Evolutionary conservation across 2,888 invertebrate genomes (phyloP), one percentile per base, ranked within the genome.

Genomic region (Flexamia atlantica): DNA sequence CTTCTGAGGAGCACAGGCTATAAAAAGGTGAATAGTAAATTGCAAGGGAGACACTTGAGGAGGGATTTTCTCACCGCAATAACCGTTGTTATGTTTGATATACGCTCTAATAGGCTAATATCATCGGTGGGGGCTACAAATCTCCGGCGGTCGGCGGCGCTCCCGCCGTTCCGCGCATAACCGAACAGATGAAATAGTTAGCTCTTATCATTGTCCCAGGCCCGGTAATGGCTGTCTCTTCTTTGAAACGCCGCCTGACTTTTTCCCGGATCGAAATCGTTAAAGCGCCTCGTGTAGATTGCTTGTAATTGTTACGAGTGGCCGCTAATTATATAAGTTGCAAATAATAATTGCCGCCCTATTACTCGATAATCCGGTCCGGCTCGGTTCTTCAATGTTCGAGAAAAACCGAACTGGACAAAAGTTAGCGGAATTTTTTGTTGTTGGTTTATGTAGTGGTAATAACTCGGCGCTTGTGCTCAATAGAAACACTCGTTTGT

Each of bases 191-290:
- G 57, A 57, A 79, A 79, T 79, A 79, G 57, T 79, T 57, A 53
- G 14, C 57, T 42, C 42, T 76, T 76, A 76, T 76, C 76, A 50
- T 76, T 76, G 50, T 76, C 57, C 20, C 42, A 5, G 76, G 7
- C 32, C 20, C 25, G 12, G 28, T 70, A 70, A 70, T 70, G 70
- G 40, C 40, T 23, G 36, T 28, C 36, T 7, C 42, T 50, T 10
- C 57, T 50, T 57, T 57, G 79, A 30, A 20, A 57, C 79, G 79
- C 57, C 79, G 79, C 57, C 79, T 14, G 20, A 79, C 79, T 79
- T 79, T 79, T 79, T 79, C 79, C 76, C 79, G 12, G 42, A 42
- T 28, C 46, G 72, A 7, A 70, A 40, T 70, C 70, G 70, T 70
- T 70, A 70, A 40, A 70, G 70, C 36, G 32, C 74, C 74, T 28